Evolutionary conservation across 1,140 invertebrate species (phyloP).

Genomic region (Bombus pascuorum): DNA sequence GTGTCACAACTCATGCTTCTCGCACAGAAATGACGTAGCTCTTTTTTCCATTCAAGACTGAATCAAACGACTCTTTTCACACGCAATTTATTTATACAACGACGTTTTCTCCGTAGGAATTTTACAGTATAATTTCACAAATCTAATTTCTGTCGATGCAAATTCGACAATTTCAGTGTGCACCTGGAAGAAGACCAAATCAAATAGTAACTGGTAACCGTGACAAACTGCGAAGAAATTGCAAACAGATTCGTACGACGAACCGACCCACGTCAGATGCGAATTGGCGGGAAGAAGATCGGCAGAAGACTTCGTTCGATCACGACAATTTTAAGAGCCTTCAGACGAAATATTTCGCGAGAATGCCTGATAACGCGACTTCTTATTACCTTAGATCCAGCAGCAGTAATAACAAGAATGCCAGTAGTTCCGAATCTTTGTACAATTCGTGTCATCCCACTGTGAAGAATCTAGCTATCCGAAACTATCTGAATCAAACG

Average conservation of each 20-base stretch:
- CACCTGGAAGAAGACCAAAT: constrained; percentile 16
- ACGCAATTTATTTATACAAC: neutral
- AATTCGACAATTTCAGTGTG: constrained; percentile 42
- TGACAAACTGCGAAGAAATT: constrained; percentile 34
- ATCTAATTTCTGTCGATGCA: neutral
- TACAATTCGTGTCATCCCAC: constrained; percentile 20
- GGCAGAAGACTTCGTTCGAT: constrained; percentile 13
- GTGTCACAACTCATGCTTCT: constrained; percentile 29
- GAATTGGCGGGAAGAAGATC: constrained; percentile 48
- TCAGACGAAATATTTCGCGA: constrained; percentile 60
- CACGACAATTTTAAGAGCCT: constrained; percentile 6
- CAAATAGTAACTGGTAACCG: constrained; percentile 25
- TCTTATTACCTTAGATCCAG: constrained; percentile 61
- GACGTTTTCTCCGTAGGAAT: neutral
- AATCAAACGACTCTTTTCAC: neutral
- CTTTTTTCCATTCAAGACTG: neutral
- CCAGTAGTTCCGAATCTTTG: constrained; percentile 30
- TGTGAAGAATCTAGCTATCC: constrained; percentile 68
- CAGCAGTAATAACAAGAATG: constrained; percentile 11
- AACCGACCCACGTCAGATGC: neutral
- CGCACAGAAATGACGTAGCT: constrained; percentile 7
- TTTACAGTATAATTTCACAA: no score
- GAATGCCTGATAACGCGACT: constrained; percentile 63
- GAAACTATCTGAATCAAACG: constrained; percentile 76
- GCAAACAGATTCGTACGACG: constrained; percentile 11